A percentile compares a stretch with the other conserved stretches of the same genome.
Conservation (phyloP, 2,888 invertebrate species). For the Caenorhabditis uteleia region DNA sequence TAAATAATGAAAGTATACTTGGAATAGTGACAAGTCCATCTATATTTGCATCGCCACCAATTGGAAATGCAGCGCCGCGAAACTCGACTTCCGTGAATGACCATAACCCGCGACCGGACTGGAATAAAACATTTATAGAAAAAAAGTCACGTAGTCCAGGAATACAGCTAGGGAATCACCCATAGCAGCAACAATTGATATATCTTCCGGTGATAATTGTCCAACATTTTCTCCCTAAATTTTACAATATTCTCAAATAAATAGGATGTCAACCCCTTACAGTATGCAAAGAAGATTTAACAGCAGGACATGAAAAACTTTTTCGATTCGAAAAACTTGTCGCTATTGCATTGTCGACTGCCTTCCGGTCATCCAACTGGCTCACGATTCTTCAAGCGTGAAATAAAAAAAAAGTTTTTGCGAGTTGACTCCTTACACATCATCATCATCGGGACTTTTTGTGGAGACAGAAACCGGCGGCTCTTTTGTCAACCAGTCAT, state of each 20-base stretch:
- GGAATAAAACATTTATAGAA: conserved; percentile 10
- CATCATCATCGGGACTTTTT: conserved; percentile 32
- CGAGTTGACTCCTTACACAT: conserved; percentile 13
- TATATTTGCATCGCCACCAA: conserved; percentile 67
- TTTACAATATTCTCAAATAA: background rate
- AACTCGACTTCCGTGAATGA: conserved; percentile 62
- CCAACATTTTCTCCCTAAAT: conserved; percentile 46
- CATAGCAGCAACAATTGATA: conserved; percentile 47
- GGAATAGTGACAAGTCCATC: conserved; percentile 67
- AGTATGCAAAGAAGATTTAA: conserved; percentile 44
- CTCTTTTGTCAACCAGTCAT: conserved; percentile 34
- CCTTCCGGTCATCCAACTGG: conserved; percentile 25
- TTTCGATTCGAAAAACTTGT: conserved; percentile 31
- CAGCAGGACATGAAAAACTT: conserved; percentile 43
- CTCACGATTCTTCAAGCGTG: conserved; percentile 13
- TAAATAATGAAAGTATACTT: conserved; percentile 38
- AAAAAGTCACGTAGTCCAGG: background rate
- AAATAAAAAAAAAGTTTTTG: background rate
- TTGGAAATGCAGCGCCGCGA: conserved; percentile 65
- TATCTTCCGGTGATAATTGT: conserved; percentile 48
- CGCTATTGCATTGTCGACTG: conserved; percentile 34
- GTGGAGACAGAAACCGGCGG: conserved; percentile 6
- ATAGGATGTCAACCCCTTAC: conserved; percentile 6
- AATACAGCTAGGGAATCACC: conserved; percentile 48
- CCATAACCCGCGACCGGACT: conserved; percentile 66